A percentile compares a stretch with the other conserved stretches of the same genome.
These are phyloP conservation scores for Oreocharis arfaki DNA, from an alignment of 2,113 vertebrate genomes.

Conservation along the genomic window DNA sequence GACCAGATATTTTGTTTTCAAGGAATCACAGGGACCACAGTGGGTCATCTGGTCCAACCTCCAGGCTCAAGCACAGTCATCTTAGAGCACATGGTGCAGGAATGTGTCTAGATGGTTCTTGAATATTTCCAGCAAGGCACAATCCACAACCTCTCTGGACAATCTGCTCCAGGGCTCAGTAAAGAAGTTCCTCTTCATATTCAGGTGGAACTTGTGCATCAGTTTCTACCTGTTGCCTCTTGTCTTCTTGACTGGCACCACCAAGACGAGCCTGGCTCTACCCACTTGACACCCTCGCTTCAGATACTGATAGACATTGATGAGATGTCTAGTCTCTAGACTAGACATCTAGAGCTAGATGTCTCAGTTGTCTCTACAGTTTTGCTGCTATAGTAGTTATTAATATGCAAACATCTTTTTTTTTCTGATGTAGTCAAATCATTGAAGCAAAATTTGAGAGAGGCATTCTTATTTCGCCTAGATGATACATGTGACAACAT, in stretches of 20 bases:
- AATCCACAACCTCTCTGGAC: background rate
- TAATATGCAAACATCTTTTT: background rate
- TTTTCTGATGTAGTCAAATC: background rate
- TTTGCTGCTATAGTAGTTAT: background rate
- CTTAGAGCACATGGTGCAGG: background rate
- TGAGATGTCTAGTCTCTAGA: too few relatives aligned
- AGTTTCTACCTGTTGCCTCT: background rate
- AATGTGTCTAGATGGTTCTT: background rate
- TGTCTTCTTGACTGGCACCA: background rate
- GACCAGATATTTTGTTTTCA: background rate
- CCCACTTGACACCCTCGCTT: background rate
- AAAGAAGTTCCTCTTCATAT: background rate
- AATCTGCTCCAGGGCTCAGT: background rate
- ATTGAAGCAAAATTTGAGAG: background rate
- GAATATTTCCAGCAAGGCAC: background rate
- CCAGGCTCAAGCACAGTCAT: background rate
- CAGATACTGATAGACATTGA: background rate
- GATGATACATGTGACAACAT: background rate
- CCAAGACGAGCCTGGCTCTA: background rate
- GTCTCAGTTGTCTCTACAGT: background rate
- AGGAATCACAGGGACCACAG: background rate
- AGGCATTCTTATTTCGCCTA: background rate
- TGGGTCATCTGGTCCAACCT: background rate
- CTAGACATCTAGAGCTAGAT: too few relatives aligned
- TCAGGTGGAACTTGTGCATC: background rate